Evolutionary conservation across 1,140 invertebrate species (phyloP).

Genomic region (Stegodyphus dumicola): DNA sequence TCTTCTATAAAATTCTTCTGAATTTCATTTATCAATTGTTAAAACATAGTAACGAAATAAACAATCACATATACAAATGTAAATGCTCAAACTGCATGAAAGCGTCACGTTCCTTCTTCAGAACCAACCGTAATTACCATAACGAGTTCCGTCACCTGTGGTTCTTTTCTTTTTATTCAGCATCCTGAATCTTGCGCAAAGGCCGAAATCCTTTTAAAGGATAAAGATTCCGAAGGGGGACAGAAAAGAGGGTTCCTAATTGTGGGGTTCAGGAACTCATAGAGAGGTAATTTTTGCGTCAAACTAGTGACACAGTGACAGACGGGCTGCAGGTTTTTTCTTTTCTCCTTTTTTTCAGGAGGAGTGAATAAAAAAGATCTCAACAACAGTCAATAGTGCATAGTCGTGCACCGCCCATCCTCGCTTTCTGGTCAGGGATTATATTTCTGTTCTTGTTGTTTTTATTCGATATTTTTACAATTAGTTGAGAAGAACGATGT

Average conservation of each 20-base stretch:
- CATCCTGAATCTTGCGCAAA: constrained; percentile 10
- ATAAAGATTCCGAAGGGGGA: neutral
- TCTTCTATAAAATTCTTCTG: too few species aligned
- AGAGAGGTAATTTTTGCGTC: constrained; percentile 29
- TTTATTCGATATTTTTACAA: too few species aligned
- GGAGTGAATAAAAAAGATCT: too few species aligned
- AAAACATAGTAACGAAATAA: too few species aligned
- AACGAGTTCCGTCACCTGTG: constrained; percentile 37
- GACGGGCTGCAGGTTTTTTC: constrained; percentile 11
- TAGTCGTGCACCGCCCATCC: too few species aligned
- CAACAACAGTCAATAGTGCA: too few species aligned
- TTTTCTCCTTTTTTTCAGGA: neutral
- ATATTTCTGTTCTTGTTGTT: too few species aligned
- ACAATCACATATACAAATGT: neutral
- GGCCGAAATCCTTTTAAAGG: constrained; percentile 29
- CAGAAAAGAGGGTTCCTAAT: constrained; percentile 3
- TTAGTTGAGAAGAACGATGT: too few species aligned
- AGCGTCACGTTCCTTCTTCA: neutral
- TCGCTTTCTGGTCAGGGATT: too few species aligned
- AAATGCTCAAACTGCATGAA: constrained; percentile 3
- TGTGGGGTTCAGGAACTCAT: constrained; percentile 17
- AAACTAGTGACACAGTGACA: constrained; percentile 53
- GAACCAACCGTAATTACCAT: constrained; percentile 23
- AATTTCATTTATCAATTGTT: too few species aligned
- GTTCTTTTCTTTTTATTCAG: neutral